Evolutionary conservation across 1,140 invertebrate genomes (phyloP).

Genomic region (Telenomus remus): DNA sequence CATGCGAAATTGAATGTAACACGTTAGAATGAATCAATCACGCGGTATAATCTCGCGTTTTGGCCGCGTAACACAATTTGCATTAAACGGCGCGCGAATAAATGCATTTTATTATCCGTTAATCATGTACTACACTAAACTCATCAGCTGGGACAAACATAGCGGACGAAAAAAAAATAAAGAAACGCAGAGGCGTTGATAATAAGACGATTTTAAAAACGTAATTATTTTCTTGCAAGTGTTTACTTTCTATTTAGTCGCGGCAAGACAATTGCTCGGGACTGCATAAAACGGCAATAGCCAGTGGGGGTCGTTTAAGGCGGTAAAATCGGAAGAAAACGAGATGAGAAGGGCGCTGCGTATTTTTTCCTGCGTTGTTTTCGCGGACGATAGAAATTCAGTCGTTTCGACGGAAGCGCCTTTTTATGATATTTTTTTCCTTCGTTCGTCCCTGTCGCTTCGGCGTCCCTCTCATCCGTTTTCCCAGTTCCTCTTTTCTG

Average conservation of each 20-base stretch:
- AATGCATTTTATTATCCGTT: too few relatives aligned
- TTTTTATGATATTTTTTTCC: slow-evolving; percentile 49
- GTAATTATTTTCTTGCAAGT: slow-evolving; percentile 44
- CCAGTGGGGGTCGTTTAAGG: slow-evolving; percentile 50
- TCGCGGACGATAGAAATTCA: slow-evolving; percentile 58
- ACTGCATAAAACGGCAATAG: slow-evolving; percentile 55
- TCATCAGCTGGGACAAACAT: too few relatives aligned
- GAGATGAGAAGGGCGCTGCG: slow-evolving; percentile 35
- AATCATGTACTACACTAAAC: too few relatives aligned
- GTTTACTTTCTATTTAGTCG: slow-evolving; percentile 55
- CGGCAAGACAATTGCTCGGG: slow-evolving; percentile 47
- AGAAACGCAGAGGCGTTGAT: slow-evolving; percentile 18
- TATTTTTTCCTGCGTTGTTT: slow-evolving; percentile 52
- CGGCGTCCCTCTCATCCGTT: not conserved
- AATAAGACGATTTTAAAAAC: slow-evolving; percentile 44
- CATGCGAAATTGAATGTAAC: too few relatives aligned
- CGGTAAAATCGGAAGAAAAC: slow-evolving; percentile 48
- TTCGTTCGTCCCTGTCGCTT: not conserved
- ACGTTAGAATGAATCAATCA: too few relatives aligned
- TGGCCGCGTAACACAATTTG: too few relatives aligned
- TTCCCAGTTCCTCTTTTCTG: not conserved
- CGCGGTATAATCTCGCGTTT: too few relatives aligned
- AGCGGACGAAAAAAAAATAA: not conserved
- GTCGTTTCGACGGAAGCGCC: slow-evolving; percentile 54
- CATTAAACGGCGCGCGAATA: too few relatives aligned